phyloP scores from a whole-genome alignment of 2,888 invertebrate genomes.

The Lepidocyrtoides sp. region DNA sequence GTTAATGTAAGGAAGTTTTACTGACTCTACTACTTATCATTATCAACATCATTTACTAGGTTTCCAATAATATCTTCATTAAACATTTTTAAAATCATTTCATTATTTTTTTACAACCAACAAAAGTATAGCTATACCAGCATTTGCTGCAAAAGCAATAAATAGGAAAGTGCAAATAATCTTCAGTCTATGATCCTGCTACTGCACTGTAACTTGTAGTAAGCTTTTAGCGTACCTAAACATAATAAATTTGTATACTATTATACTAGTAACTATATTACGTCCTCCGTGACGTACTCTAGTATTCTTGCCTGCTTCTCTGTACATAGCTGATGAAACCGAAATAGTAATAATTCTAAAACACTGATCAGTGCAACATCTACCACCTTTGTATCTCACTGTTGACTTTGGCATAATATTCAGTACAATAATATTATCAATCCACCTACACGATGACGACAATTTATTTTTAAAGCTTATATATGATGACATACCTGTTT shows the following conservation, averaged over 20 bases:
- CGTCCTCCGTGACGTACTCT: neutral
- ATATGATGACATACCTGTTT: neutral
- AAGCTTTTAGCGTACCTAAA: no score
- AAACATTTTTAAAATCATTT: no score
- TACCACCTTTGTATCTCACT: slow-evolving; percentile 38
- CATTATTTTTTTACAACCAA: no score
- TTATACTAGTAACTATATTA: no score
- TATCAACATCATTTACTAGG: no score
- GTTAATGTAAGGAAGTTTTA: no score
- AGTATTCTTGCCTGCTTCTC: neutral
- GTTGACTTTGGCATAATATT: slow-evolving; percentile 53
- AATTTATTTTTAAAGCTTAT: neutral
- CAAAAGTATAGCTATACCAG: no score
- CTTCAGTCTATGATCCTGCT: slow-evolving; percentile 23
- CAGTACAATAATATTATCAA: slow-evolving; percentile 22
- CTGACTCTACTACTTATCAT: no score
- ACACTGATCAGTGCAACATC: neutral
- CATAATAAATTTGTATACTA: no score
- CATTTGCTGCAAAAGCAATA: no score
- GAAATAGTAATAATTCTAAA: neutral
- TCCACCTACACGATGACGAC: neutral
- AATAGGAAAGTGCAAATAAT: no score
- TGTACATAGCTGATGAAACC: neutral
- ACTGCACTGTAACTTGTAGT: neutral
- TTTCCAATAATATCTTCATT: no score